Conservation (phyloP, 2,113 vertebrate species). For the Leptosomus discolor region DNA sequence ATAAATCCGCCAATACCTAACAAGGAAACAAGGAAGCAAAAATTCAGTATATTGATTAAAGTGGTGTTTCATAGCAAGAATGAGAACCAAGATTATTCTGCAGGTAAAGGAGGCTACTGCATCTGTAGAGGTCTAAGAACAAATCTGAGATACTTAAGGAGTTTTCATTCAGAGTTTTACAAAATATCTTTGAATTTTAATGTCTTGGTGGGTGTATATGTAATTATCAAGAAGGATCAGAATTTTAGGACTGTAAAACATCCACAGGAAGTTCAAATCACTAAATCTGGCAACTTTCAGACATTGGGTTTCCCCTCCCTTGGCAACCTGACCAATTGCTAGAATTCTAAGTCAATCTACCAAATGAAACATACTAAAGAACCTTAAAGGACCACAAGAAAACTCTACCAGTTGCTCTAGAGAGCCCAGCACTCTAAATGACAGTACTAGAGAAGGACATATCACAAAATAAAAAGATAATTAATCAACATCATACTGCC, state of each 20-base stretch:
- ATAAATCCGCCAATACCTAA: slow-evolving; percentile 97
- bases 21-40: slow-evolving; percentile 2
- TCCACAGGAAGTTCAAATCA: neutral
- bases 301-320: neutral
- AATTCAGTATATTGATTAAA: neutral
- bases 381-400: neutral
- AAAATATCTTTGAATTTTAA: neutral
- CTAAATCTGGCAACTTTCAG: neutral
- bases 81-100: neutral
- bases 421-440: neutral
- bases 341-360: neutral
- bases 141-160: neutral
- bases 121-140: neutral
- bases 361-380: neutral
- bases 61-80: neutral
- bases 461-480: neutral
- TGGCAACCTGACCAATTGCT: neutral
- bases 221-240: neutral
- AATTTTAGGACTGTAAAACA: neutral
- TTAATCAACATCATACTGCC: neutral
- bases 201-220: neutral
- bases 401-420: neutral
- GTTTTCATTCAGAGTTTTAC: neutral
- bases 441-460: neutral
- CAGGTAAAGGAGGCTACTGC: neutral